phyloP scores from a whole-genome alignment of 2,888 invertebrate species.

The Mactromeris polynyma region DNA sequence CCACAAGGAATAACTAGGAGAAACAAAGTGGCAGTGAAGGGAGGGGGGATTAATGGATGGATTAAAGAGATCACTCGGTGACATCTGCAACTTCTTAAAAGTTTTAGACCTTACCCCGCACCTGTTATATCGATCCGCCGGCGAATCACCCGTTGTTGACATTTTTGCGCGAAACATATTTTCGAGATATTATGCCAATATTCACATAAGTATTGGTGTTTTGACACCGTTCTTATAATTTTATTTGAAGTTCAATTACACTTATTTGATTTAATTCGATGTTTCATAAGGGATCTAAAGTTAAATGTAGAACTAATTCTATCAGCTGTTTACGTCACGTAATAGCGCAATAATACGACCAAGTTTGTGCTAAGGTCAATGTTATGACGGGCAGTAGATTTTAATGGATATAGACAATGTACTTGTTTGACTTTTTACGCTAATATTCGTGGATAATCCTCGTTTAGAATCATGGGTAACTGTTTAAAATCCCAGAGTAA shows the following conservation, averaged over 20 bases:
- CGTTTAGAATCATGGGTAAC: slow-evolving; percentile 87
- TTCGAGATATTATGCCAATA: background rate
- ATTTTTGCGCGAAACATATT: slow-evolving; percentile 26
- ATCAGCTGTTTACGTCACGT: slow-evolving; percentile 59
- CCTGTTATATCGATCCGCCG: slow-evolving; percentile 50
- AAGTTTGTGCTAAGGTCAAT: slow-evolving; percentile 53
- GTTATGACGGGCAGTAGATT: slow-evolving; percentile 48
- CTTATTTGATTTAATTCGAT: background rate
- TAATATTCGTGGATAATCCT: slow-evolving; percentile 14
- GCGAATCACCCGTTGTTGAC: slow-evolving; percentile 47
- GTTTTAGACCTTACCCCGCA: slow-evolving; percentile 28
- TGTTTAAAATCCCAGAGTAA: slow-evolving; percentile 87
- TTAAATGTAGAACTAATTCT: slow-evolving; percentile 46
- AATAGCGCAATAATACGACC: slow-evolving; percentile 39
- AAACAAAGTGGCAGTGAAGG: no score
- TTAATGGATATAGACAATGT: slow-evolving; percentile 42
- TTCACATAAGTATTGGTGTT: background rate
- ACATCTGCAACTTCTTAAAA: background rate
- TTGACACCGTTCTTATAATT: background rate
- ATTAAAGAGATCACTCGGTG: background rate
- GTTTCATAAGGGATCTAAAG: background rate
- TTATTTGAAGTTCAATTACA: background rate
- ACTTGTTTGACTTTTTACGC: slow-evolving; percentile 24
- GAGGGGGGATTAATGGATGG: no score
- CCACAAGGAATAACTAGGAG: no score